Conservation (phyloP, 2,888 invertebrate genomes). For the Trypoxylon attenuatum region DNA sequence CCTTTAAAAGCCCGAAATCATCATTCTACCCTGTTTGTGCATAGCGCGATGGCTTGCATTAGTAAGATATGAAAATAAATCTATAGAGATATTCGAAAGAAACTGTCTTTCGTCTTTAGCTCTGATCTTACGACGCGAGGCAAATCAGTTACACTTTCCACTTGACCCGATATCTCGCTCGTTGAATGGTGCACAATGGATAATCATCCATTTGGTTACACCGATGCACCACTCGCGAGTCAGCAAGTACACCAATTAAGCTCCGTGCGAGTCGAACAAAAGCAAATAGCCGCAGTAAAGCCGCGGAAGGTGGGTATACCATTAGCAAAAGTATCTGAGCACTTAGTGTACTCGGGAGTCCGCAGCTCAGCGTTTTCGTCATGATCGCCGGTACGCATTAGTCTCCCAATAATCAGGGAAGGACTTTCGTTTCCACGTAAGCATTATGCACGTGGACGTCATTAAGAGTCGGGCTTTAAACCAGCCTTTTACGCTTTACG, state of each 20-base stretch:
- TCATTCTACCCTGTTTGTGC: too few species aligned
- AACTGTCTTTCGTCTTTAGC: too few species aligned
- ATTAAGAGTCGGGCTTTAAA: slow-evolving; percentile 68
- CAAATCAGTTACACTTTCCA: too few species aligned
- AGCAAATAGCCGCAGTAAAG: slow-evolving; percentile 27
- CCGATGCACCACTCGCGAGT: slow-evolving; percentile 19
- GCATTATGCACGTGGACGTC: slow-evolving; percentile 62
- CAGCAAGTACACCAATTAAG: slow-evolving; percentile 19
- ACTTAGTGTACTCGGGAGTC: slow-evolving; percentile 14
- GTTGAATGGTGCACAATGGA: neutral
- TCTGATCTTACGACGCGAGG: too few species aligned
- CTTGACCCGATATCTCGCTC: too few species aligned
- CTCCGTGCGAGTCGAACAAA: neutral
- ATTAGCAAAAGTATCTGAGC: slow-evolving; percentile 48
- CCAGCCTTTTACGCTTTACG: slow-evolving; percentile 69
- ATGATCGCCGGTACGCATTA: slow-evolving; percentile 47
- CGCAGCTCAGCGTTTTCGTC: slow-evolving; percentile 45
- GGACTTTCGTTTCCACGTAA: slow-evolving; percentile 52
- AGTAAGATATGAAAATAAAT: too few species aligned
- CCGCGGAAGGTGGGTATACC: slow-evolving; percentile 28
- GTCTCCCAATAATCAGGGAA: slow-evolving; percentile 47
- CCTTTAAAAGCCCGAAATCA: too few species aligned
- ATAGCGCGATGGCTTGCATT: too few species aligned
- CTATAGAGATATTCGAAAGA: too few species aligned
- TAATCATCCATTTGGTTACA: neutral